phyloP scores from a whole-genome alignment of 1,140 invertebrate genomes.

The Nasonia longicornis region DNA sequence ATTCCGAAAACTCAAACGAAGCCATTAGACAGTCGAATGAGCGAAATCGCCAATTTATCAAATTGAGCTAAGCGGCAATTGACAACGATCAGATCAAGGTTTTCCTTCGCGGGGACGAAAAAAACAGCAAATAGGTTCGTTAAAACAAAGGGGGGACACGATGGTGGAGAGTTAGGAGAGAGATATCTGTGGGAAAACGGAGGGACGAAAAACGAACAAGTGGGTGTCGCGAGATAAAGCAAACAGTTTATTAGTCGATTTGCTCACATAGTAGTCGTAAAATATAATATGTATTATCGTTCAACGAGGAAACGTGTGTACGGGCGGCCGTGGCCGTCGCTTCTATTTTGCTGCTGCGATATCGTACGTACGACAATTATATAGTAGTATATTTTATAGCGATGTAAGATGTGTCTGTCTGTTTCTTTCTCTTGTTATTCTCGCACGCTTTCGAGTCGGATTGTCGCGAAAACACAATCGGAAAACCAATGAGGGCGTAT shows the following conservation, averaged over 20 bases:
- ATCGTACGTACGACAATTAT: conserved; percentile 35
- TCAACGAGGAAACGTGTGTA: conserved; percentile 58
- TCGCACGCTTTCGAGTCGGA: background rate
- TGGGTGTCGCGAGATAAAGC: conserved; percentile 52
- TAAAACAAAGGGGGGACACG: background rate
- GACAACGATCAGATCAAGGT: too few relatives aligned
- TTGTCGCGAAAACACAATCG: conserved; percentile 12
- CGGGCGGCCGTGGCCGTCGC: background rate
- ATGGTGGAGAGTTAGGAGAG: background rate
- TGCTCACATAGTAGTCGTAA: conserved; percentile 56
- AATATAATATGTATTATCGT: conserved; percentile 59
- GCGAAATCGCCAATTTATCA: background rate
- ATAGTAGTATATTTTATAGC: conserved; percentile 8
- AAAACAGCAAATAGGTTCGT: background rate
- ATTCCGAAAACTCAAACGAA: too few relatives aligned
- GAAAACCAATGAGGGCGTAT: background rate
- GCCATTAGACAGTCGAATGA: too few relatives aligned
- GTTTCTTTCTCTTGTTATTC: background rate
- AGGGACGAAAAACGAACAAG: background rate
- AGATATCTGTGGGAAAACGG: background rate
- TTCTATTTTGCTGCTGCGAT: conserved; percentile 38
- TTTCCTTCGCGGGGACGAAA: too few relatives aligned
- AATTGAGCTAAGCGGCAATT: background rate
- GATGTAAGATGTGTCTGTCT: background rate
- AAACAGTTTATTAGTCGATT: conserved; percentile 61